Conservation (phyloP, 1,140 invertebrate species). For the Gonatopus flavifemur region DNA sequence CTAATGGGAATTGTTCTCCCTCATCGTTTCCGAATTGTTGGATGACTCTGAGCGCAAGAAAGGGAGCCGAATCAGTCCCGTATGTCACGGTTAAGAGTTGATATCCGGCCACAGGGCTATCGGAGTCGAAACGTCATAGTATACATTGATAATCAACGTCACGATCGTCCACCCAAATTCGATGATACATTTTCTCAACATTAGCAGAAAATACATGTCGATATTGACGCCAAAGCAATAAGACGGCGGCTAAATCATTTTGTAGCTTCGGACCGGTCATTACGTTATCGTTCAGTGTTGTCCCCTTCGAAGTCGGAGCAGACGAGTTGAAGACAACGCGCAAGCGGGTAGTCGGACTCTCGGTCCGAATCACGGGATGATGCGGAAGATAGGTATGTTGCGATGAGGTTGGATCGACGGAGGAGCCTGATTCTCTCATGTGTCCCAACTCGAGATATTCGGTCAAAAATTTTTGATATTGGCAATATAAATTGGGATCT, state of each 20-base stretch:
- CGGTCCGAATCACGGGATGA: constrained; percentile 1
- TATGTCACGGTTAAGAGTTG: constrained; percentile 2
- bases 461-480: constrained; percentile 29
- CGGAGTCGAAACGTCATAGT: not conserved
- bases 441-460: constrained; percentile 28
- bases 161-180: no score
- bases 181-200: constrained; percentile 9
- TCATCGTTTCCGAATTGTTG: not conserved
- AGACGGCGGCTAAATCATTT: constrained; percentile 5
- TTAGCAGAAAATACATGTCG: constrained; percentile 35
- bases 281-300: constrained; percentile 11
- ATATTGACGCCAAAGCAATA: constrained; percentile 29
- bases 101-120: not conserved
- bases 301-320: not conserved
- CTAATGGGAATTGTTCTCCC: not conserved
- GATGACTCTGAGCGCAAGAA: not conserved
- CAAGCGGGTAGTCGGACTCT: not conserved
- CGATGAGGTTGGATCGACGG: not conserved
- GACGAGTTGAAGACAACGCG: constrained; percentile 23
- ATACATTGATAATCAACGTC: no score
- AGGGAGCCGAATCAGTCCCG: constrained; percentile 3
- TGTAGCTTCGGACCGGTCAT: constrained; percentile 12
- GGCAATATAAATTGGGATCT: constrained; percentile 14
- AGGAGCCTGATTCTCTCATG: constrained; percentile 20
- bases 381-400: constrained; percentile 16